These are phyloP conservation scores for Chelidonichthys spinosus DNA, from an alignment of 2,797 vertebrate species.

Conservation along the genomic window DNA sequence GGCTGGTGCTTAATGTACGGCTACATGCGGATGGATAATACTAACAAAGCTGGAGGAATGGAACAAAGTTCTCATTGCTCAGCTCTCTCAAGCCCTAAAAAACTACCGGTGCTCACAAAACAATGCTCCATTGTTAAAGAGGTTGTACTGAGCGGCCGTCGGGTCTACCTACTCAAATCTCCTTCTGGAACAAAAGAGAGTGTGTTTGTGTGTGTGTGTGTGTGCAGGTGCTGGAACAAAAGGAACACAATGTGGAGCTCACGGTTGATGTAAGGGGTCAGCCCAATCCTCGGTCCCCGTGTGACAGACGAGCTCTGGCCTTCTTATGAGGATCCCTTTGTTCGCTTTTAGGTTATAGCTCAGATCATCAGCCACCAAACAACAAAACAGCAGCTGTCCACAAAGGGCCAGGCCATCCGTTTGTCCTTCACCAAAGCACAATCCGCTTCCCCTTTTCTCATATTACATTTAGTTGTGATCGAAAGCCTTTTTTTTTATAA, in stretches of 20 bases:
- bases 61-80: conserved; percentile 46
- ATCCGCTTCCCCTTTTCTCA: conserved; percentile 4
- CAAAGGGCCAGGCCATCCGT: conserved; percentile 30
- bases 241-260: conserved; percentile 50
- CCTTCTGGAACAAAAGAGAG: conserved; percentile 55
- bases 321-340: conserved; percentile 52
- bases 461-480: background rate
- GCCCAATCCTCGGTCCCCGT: conserved; percentile 19
- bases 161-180: conserved; percentile 61
- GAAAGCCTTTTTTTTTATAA: background rate
- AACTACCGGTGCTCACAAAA: conserved; percentile 47
- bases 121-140: conserved; percentile 74
- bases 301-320: conserved; percentile 28
- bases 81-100: conserved; percentile 46
- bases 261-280: conserved; percentile 53
- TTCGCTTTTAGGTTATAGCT: conserved; percentile 51
- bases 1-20: conserved; percentile 38
- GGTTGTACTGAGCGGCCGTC: conserved; percentile 43
- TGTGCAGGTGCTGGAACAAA: conserved; percentile 70
- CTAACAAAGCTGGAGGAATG: conserved; percentile 40
- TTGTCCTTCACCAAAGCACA: background rate
- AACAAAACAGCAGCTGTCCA: conserved; percentile 29
- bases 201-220: conserved; percentile 26
- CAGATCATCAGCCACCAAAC: conserved; percentile 28
- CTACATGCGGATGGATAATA: conserved; percentile 25